These are phyloP conservation scores for Poeciliopsis occidentalis DNA, from an alignment of 2,113 vertebrate species.

Conservation along the genomic window DNA sequence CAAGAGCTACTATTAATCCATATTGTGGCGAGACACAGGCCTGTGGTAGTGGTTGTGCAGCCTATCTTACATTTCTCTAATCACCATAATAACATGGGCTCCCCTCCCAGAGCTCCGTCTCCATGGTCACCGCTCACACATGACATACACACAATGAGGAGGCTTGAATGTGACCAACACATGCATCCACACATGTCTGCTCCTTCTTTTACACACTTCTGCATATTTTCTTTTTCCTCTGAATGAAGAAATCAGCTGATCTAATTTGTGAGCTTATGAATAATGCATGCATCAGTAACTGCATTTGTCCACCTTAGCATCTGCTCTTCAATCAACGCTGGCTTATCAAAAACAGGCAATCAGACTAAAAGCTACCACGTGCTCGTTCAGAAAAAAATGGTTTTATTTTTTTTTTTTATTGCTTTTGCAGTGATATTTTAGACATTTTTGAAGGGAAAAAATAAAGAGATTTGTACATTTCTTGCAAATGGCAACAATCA, in stretches of 20 bases:
- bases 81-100: conserved; percentile 55
- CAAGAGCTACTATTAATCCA: conserved; percentile 7
- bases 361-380: conserved; percentile 23
- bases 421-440: background rate
- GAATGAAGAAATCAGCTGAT: conserved; percentile 62
- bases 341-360: conserved; percentile 16
- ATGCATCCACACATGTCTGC: conserved; percentile 52
- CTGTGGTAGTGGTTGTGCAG: conserved; percentile 15
- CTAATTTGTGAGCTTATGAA: conserved; percentile 70
- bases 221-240: conserved; percentile 19
- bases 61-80: conserved; percentile 48
- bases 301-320: conserved; percentile 52
- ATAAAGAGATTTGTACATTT: conserved; percentile 5
- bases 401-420: conserved; percentile 22
- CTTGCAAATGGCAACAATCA: background rate
- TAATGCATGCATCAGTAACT: conserved; percentile 68
- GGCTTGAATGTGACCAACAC: conserved; percentile 49
- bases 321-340: conserved; percentile 27
- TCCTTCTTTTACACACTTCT: conserved; percentile 33
- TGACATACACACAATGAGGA: conserved; percentile 66
- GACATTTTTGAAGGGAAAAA: conserved; percentile 5
- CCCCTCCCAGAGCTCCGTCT: conserved; percentile 64
- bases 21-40: conserved; percentile 15
- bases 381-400: conserved; percentile 4
- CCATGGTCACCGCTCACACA: conserved; percentile 71